Evolutionary conservation across 2,888 invertebrate genomes (phyloP), one percentile per base, ranked within the genome.

Genomic region (Andrena marginata): DNA sequence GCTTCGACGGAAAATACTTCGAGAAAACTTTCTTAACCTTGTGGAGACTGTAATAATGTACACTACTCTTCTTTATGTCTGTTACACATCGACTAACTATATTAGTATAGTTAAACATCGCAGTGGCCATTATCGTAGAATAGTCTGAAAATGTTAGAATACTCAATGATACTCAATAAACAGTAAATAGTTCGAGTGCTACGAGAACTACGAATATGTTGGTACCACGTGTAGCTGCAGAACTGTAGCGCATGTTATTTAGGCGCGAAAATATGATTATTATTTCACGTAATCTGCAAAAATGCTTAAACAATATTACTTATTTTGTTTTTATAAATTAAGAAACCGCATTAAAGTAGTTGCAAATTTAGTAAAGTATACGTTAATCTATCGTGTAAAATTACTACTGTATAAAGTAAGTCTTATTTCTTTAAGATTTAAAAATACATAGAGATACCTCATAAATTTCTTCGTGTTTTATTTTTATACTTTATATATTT

Each of bases 1-100:
- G 13, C 13, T 63, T 0, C 10, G 23, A 13, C 6, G 8, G 3
- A n/a, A 82, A 54, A 20, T 16, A 23, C 2, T 62, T 67, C 0
- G 42, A 35, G 1, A 72, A 0, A 10, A 20, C 7, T 33, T 84
- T 63, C 23, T 56, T 69, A 16, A 79, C 8, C n/a, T 71, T 76
- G 8, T 29, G 26, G 26, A 85, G 59, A 64, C 72, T 82, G 8
- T 75, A 3, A 7, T 33, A 54, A 49, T 82, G 72, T 16, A 1
- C 16, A 56, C 26, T 26, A 23, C 7, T 60, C 7, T 68, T 80
- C n/a, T 31, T 35, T 6, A 67, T 10, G 7, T n/a, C 35, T 29
- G 7, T n/a, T 35, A 31, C n/a, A 20, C 16, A 64, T 7, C 31
- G 54, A 23, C 2, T 33, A 7, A 63, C 29, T 10, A 63, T 4